Evolutionary conservation across 2,888 invertebrate species (phyloP), one percentile per base, ranked within the genome.

Genomic region (Papilio protenor): DNA sequence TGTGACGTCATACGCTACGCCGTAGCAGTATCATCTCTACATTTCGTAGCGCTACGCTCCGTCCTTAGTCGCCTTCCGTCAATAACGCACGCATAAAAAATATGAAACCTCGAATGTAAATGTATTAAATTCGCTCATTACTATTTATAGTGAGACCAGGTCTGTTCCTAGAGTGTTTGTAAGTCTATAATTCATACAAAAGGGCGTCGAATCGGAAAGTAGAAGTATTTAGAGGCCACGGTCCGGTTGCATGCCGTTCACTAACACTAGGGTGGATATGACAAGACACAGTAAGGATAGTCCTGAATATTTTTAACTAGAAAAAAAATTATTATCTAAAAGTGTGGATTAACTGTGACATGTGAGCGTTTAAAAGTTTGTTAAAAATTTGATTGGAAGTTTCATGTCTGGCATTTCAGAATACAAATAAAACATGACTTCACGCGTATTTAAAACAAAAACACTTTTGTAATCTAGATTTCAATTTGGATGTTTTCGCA

Each of bases 141-240:
- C 76, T 75, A 77, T 77, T 79, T 77, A 80, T 77, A 77, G 72
- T 76, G 59, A 64, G 76, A 80, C 75, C 79, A 79, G 79, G 79
- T 80, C 80, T 78, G 64, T 77, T 71, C 78, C 75, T 76, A 73
- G 76, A 81, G 77, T 81, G 81, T 83, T 83, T 83, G 85, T 81
- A 85, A 86, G 64, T 83, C 84, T 84, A 84, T 86, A 84, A 84
- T 83, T 83, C 81, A 83, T 83, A 86, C 87, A 89, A 90, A 91
- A 91, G 91, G 89, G 87, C 87, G 87, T 81, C 83, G 84, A 86
- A 86, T 84, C 87, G 85, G 87, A 89, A 90, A 90, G 89, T 88
- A 84, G 86, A 84, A 80, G 79, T 84, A 84, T 86, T 89, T 92
- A 90, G 91, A 93, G 93, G 93, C 90, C 93, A 89, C 88, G 86